These are phyloP conservation scores for Tipula lateralis DNA, from an alignment of 2,888 invertebrate species.

Conservation along the genomic window DNA sequence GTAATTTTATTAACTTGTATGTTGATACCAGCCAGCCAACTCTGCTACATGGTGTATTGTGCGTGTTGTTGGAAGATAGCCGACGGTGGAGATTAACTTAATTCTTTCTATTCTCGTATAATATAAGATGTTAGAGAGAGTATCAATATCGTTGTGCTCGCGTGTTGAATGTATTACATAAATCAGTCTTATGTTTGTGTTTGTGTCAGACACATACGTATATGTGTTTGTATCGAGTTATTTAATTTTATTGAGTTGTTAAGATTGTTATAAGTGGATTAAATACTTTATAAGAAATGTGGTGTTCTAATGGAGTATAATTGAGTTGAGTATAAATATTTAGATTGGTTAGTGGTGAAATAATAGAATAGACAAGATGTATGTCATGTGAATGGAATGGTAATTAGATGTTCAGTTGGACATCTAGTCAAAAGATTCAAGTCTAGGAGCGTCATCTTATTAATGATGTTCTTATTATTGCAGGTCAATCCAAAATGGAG, in stretches of 20 bases:
- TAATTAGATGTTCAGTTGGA: too few species aligned
- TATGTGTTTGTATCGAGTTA: background rate
- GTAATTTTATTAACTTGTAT: background rate
- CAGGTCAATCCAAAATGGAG: too few species aligned
- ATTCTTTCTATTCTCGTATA: background rate
- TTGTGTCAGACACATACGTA: background rate
- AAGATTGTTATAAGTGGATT: conserved; percentile 24
- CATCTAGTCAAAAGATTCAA: too few species aligned
- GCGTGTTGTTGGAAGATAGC: background rate
- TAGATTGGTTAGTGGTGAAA: background rate
- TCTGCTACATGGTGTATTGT: background rate
- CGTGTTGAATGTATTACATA: background rate
- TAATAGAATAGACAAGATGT: too few species aligned
- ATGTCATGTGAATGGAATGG: too few species aligned
- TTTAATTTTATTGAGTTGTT: background rate
- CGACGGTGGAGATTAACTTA: background rate
- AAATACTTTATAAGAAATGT: background rate
- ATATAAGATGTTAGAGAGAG: background rate
- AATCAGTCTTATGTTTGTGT: background rate
- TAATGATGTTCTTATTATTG: too few species aligned
- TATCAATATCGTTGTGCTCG: background rate
- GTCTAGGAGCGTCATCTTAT: too few species aligned
- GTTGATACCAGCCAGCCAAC: background rate
- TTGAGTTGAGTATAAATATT: background rate
- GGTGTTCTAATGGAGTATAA: background rate